These are phyloP conservation scores for Papilio glaucus DNA, from an alignment of 1,140 invertebrate species.

Conservation along the genomic window DNA sequence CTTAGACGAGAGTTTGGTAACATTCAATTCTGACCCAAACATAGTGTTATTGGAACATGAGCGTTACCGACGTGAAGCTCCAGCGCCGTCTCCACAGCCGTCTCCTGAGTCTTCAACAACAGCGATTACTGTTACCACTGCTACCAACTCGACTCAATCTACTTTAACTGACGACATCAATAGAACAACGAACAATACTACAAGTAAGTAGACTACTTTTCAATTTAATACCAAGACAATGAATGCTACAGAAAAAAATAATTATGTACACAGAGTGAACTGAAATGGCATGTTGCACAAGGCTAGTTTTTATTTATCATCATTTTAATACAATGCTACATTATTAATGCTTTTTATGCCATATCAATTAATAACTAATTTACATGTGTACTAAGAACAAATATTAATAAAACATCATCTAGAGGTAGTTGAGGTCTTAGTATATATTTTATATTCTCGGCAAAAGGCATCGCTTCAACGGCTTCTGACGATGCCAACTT, in stretches of 20 bases:
- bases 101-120: conserved; percentile 19
- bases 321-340: too few species aligned
- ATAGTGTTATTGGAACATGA: conserved; percentile 44
- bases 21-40: conserved; percentile 31
- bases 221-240: background rate
- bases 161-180: conserved; percentile 1
- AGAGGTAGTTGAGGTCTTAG: too few species aligned
- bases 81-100: background rate
- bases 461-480: background rate
- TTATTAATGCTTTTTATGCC: too few species aligned
- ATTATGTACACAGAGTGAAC: background rate
- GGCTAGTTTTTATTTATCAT: too few species aligned
- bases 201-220: conserved; percentile 17
- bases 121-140: conserved; percentile 18
- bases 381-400: too few species aligned
- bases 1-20: conserved; percentile 32
- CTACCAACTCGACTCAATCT: conserved; percentile 25
- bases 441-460: too few species aligned
- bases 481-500: too few species aligned
- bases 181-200: conserved; percentile 6
- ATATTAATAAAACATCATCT: too few species aligned
- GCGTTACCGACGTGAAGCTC: conserved; percentile 42
- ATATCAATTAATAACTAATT: too few species aligned
- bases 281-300: background rate
- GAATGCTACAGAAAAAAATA: too few species aligned